Evolutionary conservation across 1,140 invertebrate species (phyloP).

Genomic region (Aphelinus certus): DNA sequence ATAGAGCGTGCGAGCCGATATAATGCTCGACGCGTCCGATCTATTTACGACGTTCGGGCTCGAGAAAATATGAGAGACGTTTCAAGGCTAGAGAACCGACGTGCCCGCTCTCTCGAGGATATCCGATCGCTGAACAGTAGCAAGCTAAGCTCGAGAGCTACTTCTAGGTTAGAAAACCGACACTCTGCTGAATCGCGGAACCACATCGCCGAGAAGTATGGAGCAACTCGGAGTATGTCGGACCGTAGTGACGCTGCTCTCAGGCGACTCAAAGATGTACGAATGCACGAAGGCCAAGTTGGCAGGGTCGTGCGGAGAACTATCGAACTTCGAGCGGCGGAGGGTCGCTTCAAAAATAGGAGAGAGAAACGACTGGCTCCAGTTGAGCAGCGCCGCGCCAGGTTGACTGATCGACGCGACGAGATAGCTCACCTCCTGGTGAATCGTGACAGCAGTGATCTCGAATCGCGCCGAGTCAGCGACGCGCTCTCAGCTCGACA

Average conservation of each 20-base stretch:
- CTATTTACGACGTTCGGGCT: too few species aligned
- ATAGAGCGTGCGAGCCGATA: too few species aligned
- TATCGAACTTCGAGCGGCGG: not conserved
- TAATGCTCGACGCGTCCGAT: too few species aligned
- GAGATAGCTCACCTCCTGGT: not conserved
- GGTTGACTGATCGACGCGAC: not conserved
- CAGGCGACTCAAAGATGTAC: not conserved
- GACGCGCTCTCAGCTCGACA: too few species aligned
- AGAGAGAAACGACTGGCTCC: conserved; percentile 14
- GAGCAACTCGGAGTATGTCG: too few species aligned
- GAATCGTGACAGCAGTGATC: not conserved
- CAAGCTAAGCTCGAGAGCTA: conserved; percentile 13
- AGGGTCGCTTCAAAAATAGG: not conserved
- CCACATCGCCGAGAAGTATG: too few species aligned
- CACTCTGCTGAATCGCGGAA: too few species aligned
- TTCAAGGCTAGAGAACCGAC: conserved; percentile 15
- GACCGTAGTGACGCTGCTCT: not conserved
- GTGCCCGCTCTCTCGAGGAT: not conserved
- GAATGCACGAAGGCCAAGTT: not conserved
- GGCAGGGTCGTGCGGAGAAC: not conserved
- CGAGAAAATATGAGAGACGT: not conserved
- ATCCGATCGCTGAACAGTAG: not conserved
- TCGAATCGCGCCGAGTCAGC: not conserved
- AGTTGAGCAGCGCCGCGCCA: conserved; percentile 12
- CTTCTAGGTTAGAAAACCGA: not conserved